A percentile compares a stretch with the other conserved stretches of the same genome.
These are phyloP conservation scores for Deroptyus accipitrinus DNA, from an alignment of 2,113 vertebrate genomes.

Conservation along the genomic window DNA sequence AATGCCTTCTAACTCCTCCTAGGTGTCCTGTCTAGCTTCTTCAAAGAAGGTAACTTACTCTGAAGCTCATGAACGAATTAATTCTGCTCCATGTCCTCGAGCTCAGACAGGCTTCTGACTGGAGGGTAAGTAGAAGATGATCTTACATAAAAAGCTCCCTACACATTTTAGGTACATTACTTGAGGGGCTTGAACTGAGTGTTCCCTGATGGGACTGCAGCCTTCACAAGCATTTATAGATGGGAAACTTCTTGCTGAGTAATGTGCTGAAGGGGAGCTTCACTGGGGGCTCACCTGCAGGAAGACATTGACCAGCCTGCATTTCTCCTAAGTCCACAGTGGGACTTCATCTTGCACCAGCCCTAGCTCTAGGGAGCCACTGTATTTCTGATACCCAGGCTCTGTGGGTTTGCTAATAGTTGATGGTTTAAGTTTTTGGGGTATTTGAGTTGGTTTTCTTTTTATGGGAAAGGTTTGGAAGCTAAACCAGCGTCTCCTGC, in stretches of 20 bases:
- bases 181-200: neutral
- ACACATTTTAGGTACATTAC: neutral
- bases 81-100: neutral
- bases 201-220: neutral
- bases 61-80: neutral
- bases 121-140: neutral
- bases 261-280: neutral
- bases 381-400: neutral
- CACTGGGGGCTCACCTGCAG: neutral
- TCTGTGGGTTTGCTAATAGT: neutral
- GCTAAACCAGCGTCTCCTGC: neutral
- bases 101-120: neutral
- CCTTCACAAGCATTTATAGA: neutral
- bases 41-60: neutral
- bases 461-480: neutral
- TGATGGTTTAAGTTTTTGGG: neutral
- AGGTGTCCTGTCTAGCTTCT: neutral
- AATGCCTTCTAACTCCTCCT: neutral
- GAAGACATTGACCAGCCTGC: neutral
- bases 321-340: neutral
- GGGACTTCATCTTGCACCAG: neutral
- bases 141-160: neutral
- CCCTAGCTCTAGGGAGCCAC: neutral
- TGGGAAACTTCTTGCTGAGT: conserved; percentile 6
- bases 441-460: neutral